Evolutionary conservation across 2,797 vertebrate species (phyloP), one percentile per base, ranked within the genome.

Genomic region (Pipistrellus pipistrellus): DNA sequence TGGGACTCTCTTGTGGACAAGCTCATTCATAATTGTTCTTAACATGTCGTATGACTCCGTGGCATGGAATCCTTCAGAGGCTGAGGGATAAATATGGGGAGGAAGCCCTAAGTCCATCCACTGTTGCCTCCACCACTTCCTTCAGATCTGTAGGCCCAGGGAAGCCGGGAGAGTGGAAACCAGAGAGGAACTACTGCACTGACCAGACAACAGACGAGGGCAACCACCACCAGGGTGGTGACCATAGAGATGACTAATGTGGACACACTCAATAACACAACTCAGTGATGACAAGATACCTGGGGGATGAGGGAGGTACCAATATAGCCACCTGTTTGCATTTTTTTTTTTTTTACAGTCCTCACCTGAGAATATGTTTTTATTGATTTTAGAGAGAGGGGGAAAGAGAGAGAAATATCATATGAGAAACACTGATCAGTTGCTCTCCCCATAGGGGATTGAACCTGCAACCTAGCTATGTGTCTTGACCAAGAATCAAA

Each of bases 191-290:
- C 15, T 2, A 20, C 1, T 1, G 14, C 6, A 4, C 6, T 32
- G 44, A 27, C 10, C 44, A 8, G 62, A 68, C 23, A 38, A 73
- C 25, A 14, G 32, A 62, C 0, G 1, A 4, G 0, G 8, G 23
- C 3, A 7, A 80, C 11, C 20, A 23, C 6, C 17, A 21, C 27
- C 0, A 35, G 27, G 18, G 32, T 1, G n/a, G 25, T 20, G 27
- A 14, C 0, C 1, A 25, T 4, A 9, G 14, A 41, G 4, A 32
- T 14, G 32, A 12, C 0, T 7, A 44, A 4, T 1, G 12, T 0
- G 11, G 41, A n/a, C 12, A 73, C 32, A 35, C 15, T 8, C 0
- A 0, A 90, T 4, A 21, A 62, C 12, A 48, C 18, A n/a, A 7
- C 15, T 68, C n/a, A 13, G 41, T 0, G 23, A 41, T 15, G 15